Conservation (phyloP, 2,888 invertebrate species). For the Hecatera dysodea region DNA sequence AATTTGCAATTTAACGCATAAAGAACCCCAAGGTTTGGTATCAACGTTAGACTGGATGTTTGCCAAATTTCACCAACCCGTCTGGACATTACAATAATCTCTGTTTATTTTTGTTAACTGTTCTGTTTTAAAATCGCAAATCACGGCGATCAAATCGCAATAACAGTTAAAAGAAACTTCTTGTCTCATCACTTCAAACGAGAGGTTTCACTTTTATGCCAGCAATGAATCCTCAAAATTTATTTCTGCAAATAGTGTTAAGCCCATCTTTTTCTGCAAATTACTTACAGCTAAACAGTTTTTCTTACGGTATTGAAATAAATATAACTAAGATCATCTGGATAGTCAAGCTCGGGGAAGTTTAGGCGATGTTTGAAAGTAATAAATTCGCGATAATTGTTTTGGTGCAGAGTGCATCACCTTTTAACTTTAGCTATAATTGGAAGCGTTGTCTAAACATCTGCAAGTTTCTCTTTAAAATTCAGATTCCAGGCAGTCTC, state of each 20-base stretch:
- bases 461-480: not conserved
- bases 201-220: slow-evolving; percentile 33
- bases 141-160: slow-evolving; percentile 65
- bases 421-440: slow-evolving; percentile 40
- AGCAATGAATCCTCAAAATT: slow-evolving; percentile 40
- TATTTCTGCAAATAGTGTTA: slow-evolving; percentile 35
- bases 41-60: slow-evolving; percentile 72
- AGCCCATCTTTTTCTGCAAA: slow-evolving; percentile 41
- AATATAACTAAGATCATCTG: slow-evolving; percentile 34
- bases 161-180: slow-evolving; percentile 49
- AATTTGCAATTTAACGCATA: slow-evolving; percentile 72
- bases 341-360: not conserved
- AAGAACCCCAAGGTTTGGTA: slow-evolving; percentile 80
- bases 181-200: slow-evolving; percentile 40
- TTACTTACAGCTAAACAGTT: slow-evolving; percentile 23
- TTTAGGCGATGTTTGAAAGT: slow-evolving; percentile 7
- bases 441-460: slow-evolving; percentile 5
- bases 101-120: slow-evolving; percentile 77
- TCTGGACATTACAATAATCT: slow-evolving; percentile 78
- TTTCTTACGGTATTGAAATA: slow-evolving; percentile 37
- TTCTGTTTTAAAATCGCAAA: slow-evolving; percentile 73
- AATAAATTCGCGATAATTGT: slow-evolving; percentile 35
- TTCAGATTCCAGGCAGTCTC: not conserved
- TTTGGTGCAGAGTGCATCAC: slow-evolving; percentile 24
- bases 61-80: slow-evolving; percentile 77